Percentiles rank a stretch among this genome's conserved stretches.
Evolutionary conservation across 2,888 invertebrate genomes (phyloP).

Genomic region (Eupsilia transversa): DNA sequence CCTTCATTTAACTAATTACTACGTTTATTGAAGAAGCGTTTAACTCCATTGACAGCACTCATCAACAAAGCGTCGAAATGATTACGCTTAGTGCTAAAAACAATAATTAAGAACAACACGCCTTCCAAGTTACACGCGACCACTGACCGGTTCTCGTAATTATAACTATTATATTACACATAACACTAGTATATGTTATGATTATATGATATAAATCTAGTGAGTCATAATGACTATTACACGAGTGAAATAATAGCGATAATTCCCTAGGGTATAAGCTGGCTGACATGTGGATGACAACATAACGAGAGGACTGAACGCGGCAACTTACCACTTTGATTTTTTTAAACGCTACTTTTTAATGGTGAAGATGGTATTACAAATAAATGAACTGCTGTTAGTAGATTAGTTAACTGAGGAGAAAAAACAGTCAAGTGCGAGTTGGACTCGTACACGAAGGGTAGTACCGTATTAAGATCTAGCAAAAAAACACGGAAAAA

Average conservation of each 20-base stretch:
- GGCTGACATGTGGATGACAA: conserved; percentile 21
- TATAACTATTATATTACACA: conserved; percentile 3
- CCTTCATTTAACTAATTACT: conserved; percentile 3
- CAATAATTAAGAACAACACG: conserved; percentile 6
- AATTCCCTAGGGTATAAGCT: conserved; percentile 6
- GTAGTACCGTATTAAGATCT: too few relatives aligned
- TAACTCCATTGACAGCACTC: conserved; percentile 1
- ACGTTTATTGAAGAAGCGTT: conserved; percentile 6
- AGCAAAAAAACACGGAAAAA: too few relatives aligned
- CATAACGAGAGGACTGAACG: not conserved
- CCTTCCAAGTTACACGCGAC: conserved; percentile 10
- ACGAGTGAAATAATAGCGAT: conserved; percentile 18
- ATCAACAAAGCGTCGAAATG: conserved; percentile 18
- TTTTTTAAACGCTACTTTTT: conserved; percentile 3
- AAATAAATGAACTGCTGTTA: not conserved
- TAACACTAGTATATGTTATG: conserved; percentile 1
- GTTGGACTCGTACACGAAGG: too few relatives aligned
- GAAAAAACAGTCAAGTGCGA: not conserved
- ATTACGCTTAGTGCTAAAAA: conserved; percentile 8
- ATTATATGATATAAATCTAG: conserved; percentile 28
- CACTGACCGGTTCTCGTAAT: conserved; percentile 15
- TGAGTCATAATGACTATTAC: conserved; percentile 21
- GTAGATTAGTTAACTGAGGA: not conserved
- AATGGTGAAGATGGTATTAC: too few relatives aligned
- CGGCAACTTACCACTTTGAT: not conserved